A percentile compares a stretch with the other conserved stretches of the same genome.
Conservation (phyloP, 1,140 invertebrate species). For the Drosophila seguyi region DNA sequence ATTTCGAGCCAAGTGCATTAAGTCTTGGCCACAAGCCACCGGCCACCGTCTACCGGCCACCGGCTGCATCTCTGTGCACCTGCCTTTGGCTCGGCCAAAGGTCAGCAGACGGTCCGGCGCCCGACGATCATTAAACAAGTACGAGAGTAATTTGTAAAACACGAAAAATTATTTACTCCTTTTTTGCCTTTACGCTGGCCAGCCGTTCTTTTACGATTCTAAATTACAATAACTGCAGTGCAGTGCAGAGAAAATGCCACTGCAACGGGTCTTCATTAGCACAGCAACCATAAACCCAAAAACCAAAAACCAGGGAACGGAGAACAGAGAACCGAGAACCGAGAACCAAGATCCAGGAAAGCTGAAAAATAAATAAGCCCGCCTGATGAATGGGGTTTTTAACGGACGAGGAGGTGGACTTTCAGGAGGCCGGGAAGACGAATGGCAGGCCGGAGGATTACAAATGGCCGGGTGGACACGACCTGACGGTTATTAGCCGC, state of each 20-base stretch:
- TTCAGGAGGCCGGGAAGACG: constrained; percentile 42
- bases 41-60: background rate
- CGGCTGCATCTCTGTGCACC: constrained; percentile 31
- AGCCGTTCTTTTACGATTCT: constrained; percentile 72
- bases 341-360: background rate
- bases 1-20: constrained; percentile 45
- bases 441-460: constrained; percentile 49
- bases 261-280: constrained; percentile 71
- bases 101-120: constrained; percentile 76
- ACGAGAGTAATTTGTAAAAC: constrained; percentile 79
- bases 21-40: constrained; percentile 20
- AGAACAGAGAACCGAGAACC: background rate
- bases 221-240: constrained; percentile 62
- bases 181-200: constrained; percentile 26
- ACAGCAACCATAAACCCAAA: constrained; percentile 61
- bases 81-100: constrained; percentile 63
- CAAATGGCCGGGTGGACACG: constrained; percentile 59
- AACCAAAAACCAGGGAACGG: constrained; percentile 9
- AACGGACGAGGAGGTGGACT: constrained; percentile 23
- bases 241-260: constrained; percentile 25
- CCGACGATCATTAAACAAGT: constrained; percentile 72
- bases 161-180: constrained; percentile 70
- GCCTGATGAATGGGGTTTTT: constrained; percentile 64
- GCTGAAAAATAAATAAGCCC: constrained; percentile 62
- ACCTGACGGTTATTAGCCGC: constrained; percentile 60